Conservation (phyloP, 2,113 vertebrate genomes). For the Enhydra lutris region DNA sequence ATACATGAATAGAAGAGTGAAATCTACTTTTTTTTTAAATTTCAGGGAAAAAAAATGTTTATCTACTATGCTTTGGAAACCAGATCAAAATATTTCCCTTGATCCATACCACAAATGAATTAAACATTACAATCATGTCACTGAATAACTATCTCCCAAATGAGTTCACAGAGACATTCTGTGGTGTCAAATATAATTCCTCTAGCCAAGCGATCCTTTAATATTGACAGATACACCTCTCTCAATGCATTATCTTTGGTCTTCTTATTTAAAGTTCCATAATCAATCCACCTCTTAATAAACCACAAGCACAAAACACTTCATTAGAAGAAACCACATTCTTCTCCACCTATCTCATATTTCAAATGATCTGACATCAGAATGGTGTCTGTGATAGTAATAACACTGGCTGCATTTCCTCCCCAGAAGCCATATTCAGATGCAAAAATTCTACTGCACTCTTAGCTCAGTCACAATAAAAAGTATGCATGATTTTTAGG, state of each 20-base stretch:
- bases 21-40: conserved; percentile 31
- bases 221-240: neutral
- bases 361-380: conserved; percentile 44
- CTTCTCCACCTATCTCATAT: neutral
- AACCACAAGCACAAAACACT: conserved; percentile 54
- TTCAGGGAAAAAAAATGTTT: neutral
- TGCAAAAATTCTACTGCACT: conserved; percentile 23
- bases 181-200: neutral
- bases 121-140: neutral
- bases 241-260: neutral
- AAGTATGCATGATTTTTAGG: neutral
- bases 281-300: conserved; percentile 49
- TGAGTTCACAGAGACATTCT: neutral
- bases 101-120: neutral
- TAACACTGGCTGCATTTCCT: conserved; percentile 9
- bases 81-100: conserved; percentile 27
- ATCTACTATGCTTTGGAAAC: neutral
- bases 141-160: neutral
- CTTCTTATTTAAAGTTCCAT: conserved; percentile 50
- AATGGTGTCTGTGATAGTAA: neutral
- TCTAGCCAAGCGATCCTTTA: conserved; percentile 1
- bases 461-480: conserved; percentile 25
- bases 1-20: neutral
- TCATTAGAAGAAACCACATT: conserved; percentile 55
- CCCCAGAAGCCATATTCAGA: neutral